Evolutionary conservation across 2,113 vertebrate genomes (phyloP), one percentile per base, ranked within the genome.

Genomic region (Sakesphorus luctuosus): DNA sequence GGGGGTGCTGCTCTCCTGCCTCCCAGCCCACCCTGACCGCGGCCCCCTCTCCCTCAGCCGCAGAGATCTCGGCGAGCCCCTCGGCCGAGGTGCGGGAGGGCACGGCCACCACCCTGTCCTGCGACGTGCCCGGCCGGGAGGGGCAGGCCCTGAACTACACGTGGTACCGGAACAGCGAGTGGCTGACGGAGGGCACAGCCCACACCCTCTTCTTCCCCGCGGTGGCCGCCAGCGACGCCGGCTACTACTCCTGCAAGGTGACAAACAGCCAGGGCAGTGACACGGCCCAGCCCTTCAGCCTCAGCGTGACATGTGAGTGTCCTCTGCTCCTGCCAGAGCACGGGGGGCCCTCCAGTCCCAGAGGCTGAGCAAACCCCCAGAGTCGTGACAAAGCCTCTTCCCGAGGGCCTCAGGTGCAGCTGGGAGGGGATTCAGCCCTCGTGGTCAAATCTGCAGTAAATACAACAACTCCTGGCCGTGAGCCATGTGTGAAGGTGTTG

Each of bases 211-310:
- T 53, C 55, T 95, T 98, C 43, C 94, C 11, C 2, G 46, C 6
- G 0, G 40, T n/a, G 6, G 20, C 94, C 3, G n/a, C 76, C 33
- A 14, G 46, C 0, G 93, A 98, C 3, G 46, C 96, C 0, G 98
- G 98, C 35, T 98, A 94, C 56, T 98, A 98, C 68, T 77, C 80
- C 58, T 98, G 98, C 55, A 94, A 93, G 52, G 97, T 97, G 92
- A 89, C 93, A 40, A 97, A 97, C 0, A 36, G 96, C 43, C 65
- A 61, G 16, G 98, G 98, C 85, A 97, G 91, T 0, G 84, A 97
- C 66, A 87, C 46, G 0, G 97, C 98, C 12, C 55, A 8, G 7
- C 59, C 94, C 0, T 5, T 98, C 72, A 40, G 86, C 38, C 33
- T 98, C 43, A 97, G 94, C 3, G 95, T 98, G 79, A 91, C 43